phyloP scores from a whole-genome alignment of 30 jellyfish, hydroid and myxozoan species.

The Aurelia aurita region DNA sequence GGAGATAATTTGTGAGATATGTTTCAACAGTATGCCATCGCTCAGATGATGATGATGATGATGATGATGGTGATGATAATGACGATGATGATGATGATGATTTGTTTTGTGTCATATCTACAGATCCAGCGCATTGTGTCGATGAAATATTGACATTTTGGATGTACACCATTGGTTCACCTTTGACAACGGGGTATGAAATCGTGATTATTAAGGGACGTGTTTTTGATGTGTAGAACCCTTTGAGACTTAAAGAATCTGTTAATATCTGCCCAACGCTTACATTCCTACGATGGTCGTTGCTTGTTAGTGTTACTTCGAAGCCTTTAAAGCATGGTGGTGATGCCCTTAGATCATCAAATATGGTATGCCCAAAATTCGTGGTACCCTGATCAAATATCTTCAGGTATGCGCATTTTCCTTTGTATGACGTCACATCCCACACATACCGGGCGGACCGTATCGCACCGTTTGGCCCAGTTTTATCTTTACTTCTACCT shows the following conservation, averaged over 20 bases:
- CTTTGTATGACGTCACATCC: slow-evolving; percentile 35
- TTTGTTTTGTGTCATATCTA: neutral
- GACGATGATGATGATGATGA: no score
- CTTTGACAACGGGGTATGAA: slow-evolving; percentile 33
- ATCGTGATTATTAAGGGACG: slow-evolving; percentile 16
- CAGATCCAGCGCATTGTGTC: slow-evolving; percentile 7
- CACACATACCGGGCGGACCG: slow-evolving; percentile 50
- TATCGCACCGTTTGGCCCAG: neutral
- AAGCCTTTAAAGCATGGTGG: slow-evolving; percentile 68
- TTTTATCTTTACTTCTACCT: slow-evolving; percentile 15
- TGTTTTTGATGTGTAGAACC: slow-evolving; percentile 35
- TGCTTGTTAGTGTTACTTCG: neutral
- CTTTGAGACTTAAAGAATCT: slow-evolving; percentile 5
- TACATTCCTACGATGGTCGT: slow-evolving; percentile 18
- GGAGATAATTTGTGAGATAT: slow-evolving; percentile 1
- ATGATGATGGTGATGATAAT: no score
- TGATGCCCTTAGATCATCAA: slow-evolving; percentile 58
- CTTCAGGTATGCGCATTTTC: slow-evolving; percentile 42
- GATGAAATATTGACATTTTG: neutral
- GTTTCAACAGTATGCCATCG: neutral
- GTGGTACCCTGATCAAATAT: slow-evolving; percentile 14
- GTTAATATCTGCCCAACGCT: neutral
- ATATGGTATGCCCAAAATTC: slow-evolving; percentile 16
- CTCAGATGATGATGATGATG: neutral
- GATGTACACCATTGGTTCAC: slow-evolving; percentile 27